Conservation (phyloP, 2,113 vertebrate genomes). For the Dascyllus trimaculatus region DNA sequence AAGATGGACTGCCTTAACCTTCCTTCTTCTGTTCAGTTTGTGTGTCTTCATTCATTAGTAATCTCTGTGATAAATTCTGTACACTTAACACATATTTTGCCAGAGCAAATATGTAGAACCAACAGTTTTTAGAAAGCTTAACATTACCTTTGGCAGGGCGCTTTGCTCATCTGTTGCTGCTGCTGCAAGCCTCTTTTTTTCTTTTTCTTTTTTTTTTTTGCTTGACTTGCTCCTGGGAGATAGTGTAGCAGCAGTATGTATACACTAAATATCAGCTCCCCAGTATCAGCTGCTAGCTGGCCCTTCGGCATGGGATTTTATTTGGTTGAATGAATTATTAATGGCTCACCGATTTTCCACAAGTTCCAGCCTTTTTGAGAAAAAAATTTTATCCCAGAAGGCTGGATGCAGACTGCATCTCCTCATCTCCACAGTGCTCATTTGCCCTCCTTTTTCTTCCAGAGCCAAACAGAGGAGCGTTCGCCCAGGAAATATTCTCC, state of each 20-base stretch:
- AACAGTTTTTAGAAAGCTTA: conserved; percentile 67
- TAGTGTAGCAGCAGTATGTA: conserved; percentile 60
- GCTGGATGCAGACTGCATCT: conserved; percentile 40
- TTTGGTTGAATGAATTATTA: conserved; percentile 83
- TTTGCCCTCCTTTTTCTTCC: conserved; percentile 43
- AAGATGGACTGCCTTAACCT: conserved; percentile 30
- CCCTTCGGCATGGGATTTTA: conserved; percentile 67
- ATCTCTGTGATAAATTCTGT: conserved; percentile 37
- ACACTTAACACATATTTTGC: conserved; percentile 38
- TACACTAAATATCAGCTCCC: conserved; percentile 72
- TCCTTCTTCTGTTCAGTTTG: conserved; percentile 23
- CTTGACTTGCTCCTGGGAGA: conserved; percentile 58
- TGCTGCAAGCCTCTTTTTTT: conserved; percentile 48
- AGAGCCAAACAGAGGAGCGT: conserved; percentile 64
- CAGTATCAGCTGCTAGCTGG: conserved; percentile 66
- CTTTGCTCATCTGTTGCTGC: conserved; percentile 69
- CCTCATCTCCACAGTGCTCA: conserved; percentile 35
- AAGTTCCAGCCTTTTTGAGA: conserved; percentile 46
- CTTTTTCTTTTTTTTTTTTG: neutral
- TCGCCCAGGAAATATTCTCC: conserved; percentile 66
- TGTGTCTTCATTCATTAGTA: conserved; percentile 33
- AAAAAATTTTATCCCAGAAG: neutral
- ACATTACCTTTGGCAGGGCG: conserved; percentile 64
- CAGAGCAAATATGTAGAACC: conserved; percentile 64
- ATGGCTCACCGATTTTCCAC: conserved; percentile 68